Conservation (phyloP, 2,888 invertebrate species). For the Amphipoea oculea region DNA sequence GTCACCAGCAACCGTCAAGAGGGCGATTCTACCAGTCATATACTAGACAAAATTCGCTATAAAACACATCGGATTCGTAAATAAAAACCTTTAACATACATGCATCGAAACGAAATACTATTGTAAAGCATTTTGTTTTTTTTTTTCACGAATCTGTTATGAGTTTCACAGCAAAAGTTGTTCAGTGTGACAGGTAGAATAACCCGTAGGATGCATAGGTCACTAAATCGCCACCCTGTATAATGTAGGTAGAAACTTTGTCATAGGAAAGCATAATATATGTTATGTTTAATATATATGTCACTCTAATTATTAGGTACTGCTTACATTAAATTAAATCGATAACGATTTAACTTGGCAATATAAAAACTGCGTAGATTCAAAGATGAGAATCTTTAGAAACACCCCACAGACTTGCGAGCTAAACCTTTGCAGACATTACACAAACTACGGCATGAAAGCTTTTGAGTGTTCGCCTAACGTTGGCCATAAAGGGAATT, state of each 20-base stretch:
- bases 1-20: not conserved
- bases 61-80: not conserved
- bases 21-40: not conserved
- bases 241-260: not conserved
- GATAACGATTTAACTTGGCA: not conserved
- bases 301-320: not conserved
- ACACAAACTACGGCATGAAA: constrained; percentile 65
- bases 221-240: not conserved
- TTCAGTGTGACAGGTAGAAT: not conserved
- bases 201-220: not conserved
- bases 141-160: not conserved
- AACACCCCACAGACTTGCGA: constrained; percentile 47
- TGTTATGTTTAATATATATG: not conserved
- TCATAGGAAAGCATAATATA: not conserved
- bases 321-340: not conserved
- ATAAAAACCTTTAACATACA: not conserved
- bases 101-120: not conserved
- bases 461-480: constrained; percentile 68
- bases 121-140: not conserved
- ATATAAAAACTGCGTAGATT: not conserved
- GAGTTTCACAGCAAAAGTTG: not conserved
- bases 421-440: constrained; percentile 60
- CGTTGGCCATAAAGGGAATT: constrained; percentile 62
- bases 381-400: constrained; percentile 17
- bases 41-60: not conserved